phyloP scores from a whole-genome alignment of 1,140 invertebrate genomes.

The Nylanderia fulva region DNA sequence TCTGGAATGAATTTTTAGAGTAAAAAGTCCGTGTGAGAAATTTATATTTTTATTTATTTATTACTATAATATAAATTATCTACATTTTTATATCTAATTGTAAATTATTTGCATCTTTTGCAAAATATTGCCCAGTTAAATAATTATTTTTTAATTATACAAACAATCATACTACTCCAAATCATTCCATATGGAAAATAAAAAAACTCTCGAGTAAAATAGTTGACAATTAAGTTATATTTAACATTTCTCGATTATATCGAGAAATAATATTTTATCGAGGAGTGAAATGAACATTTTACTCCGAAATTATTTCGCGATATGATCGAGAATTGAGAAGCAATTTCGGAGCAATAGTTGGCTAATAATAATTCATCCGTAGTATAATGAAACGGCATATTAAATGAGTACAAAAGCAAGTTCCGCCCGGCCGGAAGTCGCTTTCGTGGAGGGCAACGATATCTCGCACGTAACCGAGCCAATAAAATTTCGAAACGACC shows the following conservation, averaged over 20 bases:
- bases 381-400: not conserved
- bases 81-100: not conserved
- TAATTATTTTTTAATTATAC: not conserved
- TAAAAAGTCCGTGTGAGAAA: too few species aligned
- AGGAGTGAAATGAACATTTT: too few species aligned
- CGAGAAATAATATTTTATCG: too few species aligned
- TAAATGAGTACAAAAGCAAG: not conserved
- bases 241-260: not conserved
- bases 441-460: constrained; percentile 18
- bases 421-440: constrained; percentile 10
- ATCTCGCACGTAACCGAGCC: constrained; percentile 15
- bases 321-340: not conserved
- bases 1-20: not conserved
- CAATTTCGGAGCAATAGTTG: not conserved
- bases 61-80: not conserved
- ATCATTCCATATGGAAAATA: not conserved
- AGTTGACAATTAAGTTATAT: not conserved
- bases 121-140: not conserved
- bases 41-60: too few species aligned
- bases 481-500: constrained; percentile 35
- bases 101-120: not conserved
- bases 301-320: too few species aligned
- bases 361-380: not conserved
- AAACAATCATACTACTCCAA: not conserved
- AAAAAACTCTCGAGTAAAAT: not conserved